A percentile compares a stretch with the other conserved stretches of the same genome.
phyloP scores from a whole-genome alignment of 1,140 invertebrate species.

The Drosophila gunungcola region DNA sequence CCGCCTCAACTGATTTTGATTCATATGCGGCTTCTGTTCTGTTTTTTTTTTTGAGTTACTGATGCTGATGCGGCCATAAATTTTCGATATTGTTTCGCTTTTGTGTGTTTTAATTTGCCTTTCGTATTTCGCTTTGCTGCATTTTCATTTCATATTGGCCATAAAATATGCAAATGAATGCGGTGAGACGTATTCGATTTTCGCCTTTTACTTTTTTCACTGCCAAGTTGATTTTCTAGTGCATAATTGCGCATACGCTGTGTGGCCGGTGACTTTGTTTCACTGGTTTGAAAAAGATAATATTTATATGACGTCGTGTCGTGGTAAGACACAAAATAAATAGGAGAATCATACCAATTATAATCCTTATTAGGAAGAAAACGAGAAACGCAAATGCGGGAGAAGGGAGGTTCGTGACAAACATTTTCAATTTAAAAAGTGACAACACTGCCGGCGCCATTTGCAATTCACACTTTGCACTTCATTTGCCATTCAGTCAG shows the following conservation, averaged over 20 bases:
- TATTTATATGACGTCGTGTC: constrained; percentile 10
- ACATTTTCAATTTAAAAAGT: constrained; percentile 79
- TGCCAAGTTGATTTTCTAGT: constrained; percentile 35
- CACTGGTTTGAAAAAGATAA: neutral
- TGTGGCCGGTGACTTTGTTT: constrained; percentile 1
- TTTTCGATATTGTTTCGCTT: constrained; percentile 70
- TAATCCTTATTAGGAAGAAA: constrained; percentile 48
- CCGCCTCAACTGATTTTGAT: constrained; percentile 49
- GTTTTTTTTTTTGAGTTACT: constrained; percentile 32
- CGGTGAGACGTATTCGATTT: constrained; percentile 24
- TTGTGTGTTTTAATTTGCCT: constrained; percentile 69
- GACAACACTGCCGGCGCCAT: constrained; percentile 45
- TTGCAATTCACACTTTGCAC: constrained; percentile 41
- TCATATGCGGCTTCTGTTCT: constrained; percentile 22
- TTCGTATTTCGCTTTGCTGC: constrained; percentile 62
- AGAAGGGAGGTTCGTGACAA: constrained; percentile 52
- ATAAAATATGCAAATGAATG: constrained; percentile 73
- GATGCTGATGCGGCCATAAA: constrained; percentile 58
- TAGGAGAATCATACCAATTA: constrained; percentile 47
- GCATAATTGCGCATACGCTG: constrained; percentile 41
- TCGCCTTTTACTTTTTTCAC: constrained; percentile 1
- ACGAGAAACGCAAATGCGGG: constrained; percentile 19
- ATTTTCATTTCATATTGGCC: constrained; percentile 71
- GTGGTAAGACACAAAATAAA: constrained; percentile 20
- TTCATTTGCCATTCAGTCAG: constrained; percentile 58